phyloP scores from a whole-genome alignment of 2,888 invertebrate species.

The Xanthia togata region DNA sequence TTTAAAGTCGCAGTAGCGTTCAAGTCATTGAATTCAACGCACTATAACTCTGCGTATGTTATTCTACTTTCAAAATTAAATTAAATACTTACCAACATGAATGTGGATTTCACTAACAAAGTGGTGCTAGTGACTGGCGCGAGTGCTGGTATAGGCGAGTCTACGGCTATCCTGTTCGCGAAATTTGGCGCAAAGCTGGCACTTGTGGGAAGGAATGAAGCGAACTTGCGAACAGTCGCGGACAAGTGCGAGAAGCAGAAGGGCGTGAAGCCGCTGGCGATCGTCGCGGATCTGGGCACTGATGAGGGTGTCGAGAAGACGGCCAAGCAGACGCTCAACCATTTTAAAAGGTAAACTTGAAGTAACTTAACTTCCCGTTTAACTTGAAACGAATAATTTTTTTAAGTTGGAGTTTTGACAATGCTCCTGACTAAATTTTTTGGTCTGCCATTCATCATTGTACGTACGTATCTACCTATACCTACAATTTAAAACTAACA shows the following conservation, averaged over 20 bases:
- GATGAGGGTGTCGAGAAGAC: slow-evolving; percentile 74
- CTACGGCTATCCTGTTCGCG: slow-evolving; percentile 70
- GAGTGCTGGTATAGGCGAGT: slow-evolving; percentile 73
- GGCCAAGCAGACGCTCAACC: slow-evolving; percentile 69
- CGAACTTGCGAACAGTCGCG: slow-evolving; percentile 67
- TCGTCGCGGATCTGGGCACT: slow-evolving; percentile 74
- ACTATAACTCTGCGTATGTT: not conserved
- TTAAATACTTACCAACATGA: not conserved
- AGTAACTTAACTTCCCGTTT: not conserved
- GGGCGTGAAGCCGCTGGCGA: slow-evolving; percentile 65
- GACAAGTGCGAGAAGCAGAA: slow-evolving; percentile 63
- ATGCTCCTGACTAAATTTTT: not conserved
- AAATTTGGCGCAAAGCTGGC: slow-evolving; percentile 70
- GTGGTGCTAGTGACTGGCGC: slow-evolving; percentile 75
- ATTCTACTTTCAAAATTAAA: not conserved
- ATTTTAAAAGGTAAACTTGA: slow-evolving; percentile 66
- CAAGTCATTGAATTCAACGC: not conserved
- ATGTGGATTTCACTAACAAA: slow-evolving; percentile 68
- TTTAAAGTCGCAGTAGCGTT: not conserved
- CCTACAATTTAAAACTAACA: not conserved
- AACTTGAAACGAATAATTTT: not conserved
- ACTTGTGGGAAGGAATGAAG: slow-evolving; percentile 71
- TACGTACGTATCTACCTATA: not conserved
- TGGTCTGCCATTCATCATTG: not conserved
- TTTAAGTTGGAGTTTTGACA: not conserved